A percentile compares a stretch with the other conserved stretches of the same genome.
phyloP scores from a whole-genome alignment of 2,888 invertebrate genomes.

The Barypeithes pellucidus region DNA sequence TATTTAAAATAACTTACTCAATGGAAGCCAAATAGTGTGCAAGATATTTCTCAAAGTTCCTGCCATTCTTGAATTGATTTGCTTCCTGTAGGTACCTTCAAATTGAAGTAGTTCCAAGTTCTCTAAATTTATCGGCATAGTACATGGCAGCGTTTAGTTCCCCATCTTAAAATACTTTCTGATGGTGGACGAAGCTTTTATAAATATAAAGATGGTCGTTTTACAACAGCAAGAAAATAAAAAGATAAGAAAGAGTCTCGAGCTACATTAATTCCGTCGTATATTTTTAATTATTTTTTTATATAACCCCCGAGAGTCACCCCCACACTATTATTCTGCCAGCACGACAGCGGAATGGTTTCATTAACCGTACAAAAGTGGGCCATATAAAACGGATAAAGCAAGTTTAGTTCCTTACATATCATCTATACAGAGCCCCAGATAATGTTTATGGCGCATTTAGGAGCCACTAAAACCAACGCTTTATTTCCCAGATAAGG shows the following conservation, averaged over 20 bases:
- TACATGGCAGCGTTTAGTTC: no score
- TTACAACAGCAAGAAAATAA: neutral
- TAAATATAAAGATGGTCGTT: no score
- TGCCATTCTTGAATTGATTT: no score
- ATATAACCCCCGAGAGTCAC: slow-evolving; percentile 16
- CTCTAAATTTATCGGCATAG: no score
- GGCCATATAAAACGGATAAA: slow-evolving; percentile 61
- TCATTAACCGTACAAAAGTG: slow-evolving; percentile 59
- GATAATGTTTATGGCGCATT: slow-evolving; percentile 67
- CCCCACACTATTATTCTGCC: slow-evolving; percentile 29
- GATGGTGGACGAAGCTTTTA: no score
- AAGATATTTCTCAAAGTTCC: no score
- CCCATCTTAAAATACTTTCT: no score
- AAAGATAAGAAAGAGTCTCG: slow-evolving; percentile 14
- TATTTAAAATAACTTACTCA: no score
- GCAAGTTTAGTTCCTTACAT: slow-evolving; percentile 63
- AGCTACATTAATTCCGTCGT: neutral
- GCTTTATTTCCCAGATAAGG: slow-evolving; percentile 52
- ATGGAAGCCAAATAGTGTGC: no score
- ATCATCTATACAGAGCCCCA: slow-evolving; percentile 62
- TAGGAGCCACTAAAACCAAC: slow-evolving; percentile 62
- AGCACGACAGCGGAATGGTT: slow-evolving; percentile 36
- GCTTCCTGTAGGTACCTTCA: no score
- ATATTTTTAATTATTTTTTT: slow-evolving; percentile 34
- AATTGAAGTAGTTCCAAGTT: no score